Evolutionary conservation across 2,113 vertebrate genomes (phyloP), one percentile per base, ranked within the genome.

Genomic region (Pteronura brasiliensis): DNA sequence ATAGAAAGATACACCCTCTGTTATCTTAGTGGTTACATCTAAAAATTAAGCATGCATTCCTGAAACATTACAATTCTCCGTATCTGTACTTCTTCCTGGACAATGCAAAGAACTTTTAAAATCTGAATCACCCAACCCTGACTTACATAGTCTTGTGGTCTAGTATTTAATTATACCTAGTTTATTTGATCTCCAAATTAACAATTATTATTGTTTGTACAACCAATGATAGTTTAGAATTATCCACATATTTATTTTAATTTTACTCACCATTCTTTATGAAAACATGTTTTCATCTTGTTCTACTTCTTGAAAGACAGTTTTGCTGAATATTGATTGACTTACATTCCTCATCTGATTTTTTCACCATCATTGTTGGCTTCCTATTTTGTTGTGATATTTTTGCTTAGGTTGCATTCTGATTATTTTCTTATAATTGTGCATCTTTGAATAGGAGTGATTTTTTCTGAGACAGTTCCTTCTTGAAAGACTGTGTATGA

Each of bases 181-280:
- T n/a, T 49, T 83, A 65, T 91, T 97, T 91, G 36, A 44, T 61
- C 10, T 91, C 42, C n/a, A 84, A n/a, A 61, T 88, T 74, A 85
- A 34, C 93, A 88, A 92, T 59, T 49, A 14, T 69, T 96, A 76
- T 20, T 74, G 6, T 47, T 83, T 85, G 7, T 79, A 57, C 7
- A 71, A 23, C 6, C 31, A 61, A 59, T 21, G 3, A 39, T 39
- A 76, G 6, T 71, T 79, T 77, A 69, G 34, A 88, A 88, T 81
- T 87, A 79, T 27, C 36, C 25, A 65, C 14, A 11, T 61, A 91
- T 74, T 79, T 88, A 52, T 47, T 59, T 17, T 12, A 82, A 42
- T 74, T 42, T 67, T 52, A 31, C 15, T 83, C 27, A 57, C 20
- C 27, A 59, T 91, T 6, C 15, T 20, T 88, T 55, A 6, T 65